Evolutionary conservation across 2,888 invertebrate genomes (phyloP), one percentile per base, ranked within the genome.

Genomic region (Sinopyrophorus schimmeli): DNA sequence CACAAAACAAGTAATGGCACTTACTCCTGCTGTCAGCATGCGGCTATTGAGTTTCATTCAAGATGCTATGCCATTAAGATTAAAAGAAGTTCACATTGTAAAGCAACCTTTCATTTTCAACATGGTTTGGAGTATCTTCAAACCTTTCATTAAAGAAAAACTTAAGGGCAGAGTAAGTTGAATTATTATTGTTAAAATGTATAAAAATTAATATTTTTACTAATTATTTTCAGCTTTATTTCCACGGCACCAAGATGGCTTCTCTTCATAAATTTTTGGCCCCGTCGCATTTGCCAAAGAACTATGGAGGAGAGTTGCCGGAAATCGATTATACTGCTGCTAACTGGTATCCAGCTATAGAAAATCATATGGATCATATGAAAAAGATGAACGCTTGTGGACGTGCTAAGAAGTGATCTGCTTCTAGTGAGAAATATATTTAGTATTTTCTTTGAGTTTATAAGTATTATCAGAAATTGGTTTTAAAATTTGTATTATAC

Each of bases 71-170:
- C 90, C 91, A 2, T 71, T 90, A 38, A 80, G 91, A 46, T 76
- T 91, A 59, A 91, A 89, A 72, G 89, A 90, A 74, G 85, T 91
- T 6, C 91, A 92, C 73, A 85, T 91, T 67, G 88, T 92, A 2
- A 89, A 89, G 66, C 86, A 92, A 65, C 90, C 92, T 0, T 86
- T 85, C 75, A 75, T 91, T 53, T 92, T 92, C 75, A 89, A 86
- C 67, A 80, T 89, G 73, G 89, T 91, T 1, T 92, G 90, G 90
- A 76, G 79, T 35, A 81, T 91, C 70, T 91, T 91, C 77, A 90
- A 89, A 72, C 90, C 89, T 4, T 85, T 91, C 67, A 83, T 91
- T 60, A 79, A 79, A 58, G 86, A 88, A 61, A 92, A 92, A 70
- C 78, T 92, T n/a, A 84, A 82, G 72, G 83, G 76, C 57, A 82